Base-by-base conservation (phyloP, 2,113 vertebrate species). In the Gila orcuttii region DNA sequence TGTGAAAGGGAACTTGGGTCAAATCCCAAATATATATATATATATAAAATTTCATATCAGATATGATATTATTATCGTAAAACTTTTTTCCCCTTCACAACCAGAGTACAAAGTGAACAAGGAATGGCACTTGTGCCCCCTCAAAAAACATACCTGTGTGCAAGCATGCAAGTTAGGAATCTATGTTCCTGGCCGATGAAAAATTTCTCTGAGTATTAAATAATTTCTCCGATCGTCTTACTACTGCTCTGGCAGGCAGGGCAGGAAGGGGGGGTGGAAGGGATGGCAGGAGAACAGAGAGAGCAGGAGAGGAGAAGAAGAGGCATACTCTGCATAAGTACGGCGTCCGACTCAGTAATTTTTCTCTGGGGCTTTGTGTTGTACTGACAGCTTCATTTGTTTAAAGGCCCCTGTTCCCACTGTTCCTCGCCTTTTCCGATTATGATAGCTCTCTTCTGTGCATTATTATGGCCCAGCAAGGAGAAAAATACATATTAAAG, bases 331-430 rank as follows among this genome's bases (percentile, higher is more conserved):
- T 95, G 92, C 93, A 91, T 94, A 95, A 93, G 93, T 92, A 92
- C 92, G 93, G 89, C 92, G 93, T 93, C 91, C 93, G 91, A 93
- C 92, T 93, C 88, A 74, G 91, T 94, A 94, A 94, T 96, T 95
- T 96, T 95, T 95, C 96, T 95, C 95, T 93, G 17, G 84, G 94
- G 92, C 90, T 93, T 93, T 93, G 92, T 94, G 86, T 94, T 94
- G 93, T 91, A 90, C 90, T 95, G 96, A 97, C 95, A 96, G 94
- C 93, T 97, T 96, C 96, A 96, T 97, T 96, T 96, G 94, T 96
- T 96, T 95, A 95, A 94, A 91, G 89, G 90, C 90, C 90, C 90
- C 92, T 92, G 92, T 89, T 91, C 91, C 78, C 73, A 91, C 90
- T 86, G 90, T 92, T 88, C 92, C 93, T 87, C 91, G 92, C 94